Percentiles rank a stretch among this genome's conserved stretches.
These are phyloP conservation scores for Tetheella fluctuosa DNA, from an alignment of 2,888 invertebrate genomes.

Conservation along the genomic window DNA sequence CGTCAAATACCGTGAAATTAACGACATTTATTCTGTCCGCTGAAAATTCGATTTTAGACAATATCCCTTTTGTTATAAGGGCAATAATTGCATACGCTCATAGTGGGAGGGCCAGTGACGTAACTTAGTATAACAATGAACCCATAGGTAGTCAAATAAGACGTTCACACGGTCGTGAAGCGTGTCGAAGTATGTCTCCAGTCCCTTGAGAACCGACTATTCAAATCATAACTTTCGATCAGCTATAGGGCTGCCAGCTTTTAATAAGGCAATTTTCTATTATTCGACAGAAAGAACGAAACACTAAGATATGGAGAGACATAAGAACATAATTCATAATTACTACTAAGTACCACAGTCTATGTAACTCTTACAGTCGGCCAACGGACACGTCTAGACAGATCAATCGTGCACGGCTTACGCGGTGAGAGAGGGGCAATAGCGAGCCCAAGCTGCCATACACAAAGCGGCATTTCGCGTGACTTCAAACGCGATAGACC, in stretches of 20 bases:
- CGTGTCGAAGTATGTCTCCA: constrained; percentile 28
- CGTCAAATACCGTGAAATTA: constrained; percentile 6
- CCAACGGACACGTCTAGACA: too few relatives aligned
- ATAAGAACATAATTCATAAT: too few relatives aligned
- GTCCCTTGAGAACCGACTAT: constrained; percentile 35
- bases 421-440: too few relatives aligned
- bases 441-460: too few relatives aligned
- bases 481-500: too few relatives aligned
- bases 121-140: constrained; percentile 13
- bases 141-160: constrained; percentile 12
- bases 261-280: background rate
- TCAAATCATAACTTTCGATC: constrained; percentile 36
- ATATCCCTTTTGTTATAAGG: background rate
- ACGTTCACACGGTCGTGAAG: constrained; percentile 37
- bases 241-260: constrained; percentile 11
- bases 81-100: background rate
- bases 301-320: too few relatives aligned
- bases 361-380: too few relatives aligned
- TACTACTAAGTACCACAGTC: too few relatives aligned
- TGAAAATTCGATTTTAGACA: background rate
- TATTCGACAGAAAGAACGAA: too few relatives aligned
- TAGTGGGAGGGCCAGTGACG: constrained; percentile 8
- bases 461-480: too few relatives aligned
- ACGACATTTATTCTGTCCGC: background rate
- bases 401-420: too few relatives aligned